phyloP scores from a whole-genome alignment of 2,888 invertebrate species.

The Amphipoea lucens region DNA sequence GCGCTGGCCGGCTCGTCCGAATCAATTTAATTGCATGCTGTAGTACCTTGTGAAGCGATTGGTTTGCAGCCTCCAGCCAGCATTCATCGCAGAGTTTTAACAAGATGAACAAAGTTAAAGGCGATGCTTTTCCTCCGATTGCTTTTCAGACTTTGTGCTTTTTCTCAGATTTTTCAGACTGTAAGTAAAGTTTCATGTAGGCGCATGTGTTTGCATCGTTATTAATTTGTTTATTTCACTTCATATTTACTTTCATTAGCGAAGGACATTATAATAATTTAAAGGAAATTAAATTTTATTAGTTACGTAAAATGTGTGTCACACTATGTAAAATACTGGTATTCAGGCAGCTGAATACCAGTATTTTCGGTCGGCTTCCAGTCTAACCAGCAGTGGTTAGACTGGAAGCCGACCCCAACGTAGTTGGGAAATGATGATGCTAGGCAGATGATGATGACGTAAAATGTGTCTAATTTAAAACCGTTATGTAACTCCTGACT shows the following conservation, averaged over 20 bases:
- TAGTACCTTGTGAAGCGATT: slow-evolving; percentile 38
- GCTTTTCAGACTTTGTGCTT: slow-evolving; percentile 14
- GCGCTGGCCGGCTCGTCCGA: slow-evolving; percentile 31
- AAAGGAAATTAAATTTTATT: neutral
- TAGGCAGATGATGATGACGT: neutral
- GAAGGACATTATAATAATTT: no score
- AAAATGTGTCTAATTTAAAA: neutral
- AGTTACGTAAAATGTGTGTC: neutral
- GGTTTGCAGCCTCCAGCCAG: slow-evolving; percentile 17
- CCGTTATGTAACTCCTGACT: no score
- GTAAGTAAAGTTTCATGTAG: neutral
- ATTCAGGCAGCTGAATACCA: no score
- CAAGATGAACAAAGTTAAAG: slow-evolving; percentile 45
- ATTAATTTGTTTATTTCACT: neutral
- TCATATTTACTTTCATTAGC: neutral
- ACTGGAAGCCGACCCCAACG: no score
- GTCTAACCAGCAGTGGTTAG: no score
- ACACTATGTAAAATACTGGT: no score
- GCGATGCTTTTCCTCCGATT: slow-evolving; percentile 23
- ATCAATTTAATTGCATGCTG: slow-evolving; percentile 56
- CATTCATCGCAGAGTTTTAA: slow-evolving; percentile 39
- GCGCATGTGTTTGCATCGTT: neutral
- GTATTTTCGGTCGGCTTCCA: no score
- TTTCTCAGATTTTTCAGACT: neutral
- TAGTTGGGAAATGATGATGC: no score